Percentiles rank a stretch among this genome's conserved stretches.
phyloP scores from a whole-genome alignment of 2,888 invertebrate species.

The Herminia tarsipennalis region DNA sequence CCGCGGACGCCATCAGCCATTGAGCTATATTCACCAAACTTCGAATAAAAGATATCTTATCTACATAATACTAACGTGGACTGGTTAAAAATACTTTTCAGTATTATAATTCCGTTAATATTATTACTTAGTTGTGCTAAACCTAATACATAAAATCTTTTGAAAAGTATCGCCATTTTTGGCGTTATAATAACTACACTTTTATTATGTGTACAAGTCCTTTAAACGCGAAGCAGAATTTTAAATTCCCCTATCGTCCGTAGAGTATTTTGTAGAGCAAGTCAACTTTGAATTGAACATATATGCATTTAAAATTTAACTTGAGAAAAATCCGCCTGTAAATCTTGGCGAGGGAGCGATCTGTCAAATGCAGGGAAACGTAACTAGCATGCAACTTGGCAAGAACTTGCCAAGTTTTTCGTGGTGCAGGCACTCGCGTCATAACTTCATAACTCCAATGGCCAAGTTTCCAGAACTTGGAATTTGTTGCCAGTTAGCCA shows the following conservation, averaged over 20 bases:
- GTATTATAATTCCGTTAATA: no score
- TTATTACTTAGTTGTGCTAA: no score
- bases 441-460: constrained; percentile 37
- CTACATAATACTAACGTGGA: no score
- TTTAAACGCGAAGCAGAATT: no score
- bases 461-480: constrained; percentile 27
- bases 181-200: no score
- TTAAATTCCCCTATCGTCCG: not conserved
- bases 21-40: no score
- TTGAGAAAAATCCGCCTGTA: constrained; percentile 7
- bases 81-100: no score
- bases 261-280: not conserved
- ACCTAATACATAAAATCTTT: no score
- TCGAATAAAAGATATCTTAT: no score
- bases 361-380: constrained; percentile 11
- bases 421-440: constrained; percentile 35
- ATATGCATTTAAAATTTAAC: constrained; percentile 7
- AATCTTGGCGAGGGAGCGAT: not conserved
- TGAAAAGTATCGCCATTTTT: no score
- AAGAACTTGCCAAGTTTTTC: constrained; percentile 36
- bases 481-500: constrained; percentile 35
- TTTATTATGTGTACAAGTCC: no score
- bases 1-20: no score
- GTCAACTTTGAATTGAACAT: not conserved
- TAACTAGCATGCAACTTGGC: constrained; percentile 38